Evolutionary conservation across 2,113 vertebrate genomes (phyloP).

Genomic region (Apodemus sylvaticus): DNA sequence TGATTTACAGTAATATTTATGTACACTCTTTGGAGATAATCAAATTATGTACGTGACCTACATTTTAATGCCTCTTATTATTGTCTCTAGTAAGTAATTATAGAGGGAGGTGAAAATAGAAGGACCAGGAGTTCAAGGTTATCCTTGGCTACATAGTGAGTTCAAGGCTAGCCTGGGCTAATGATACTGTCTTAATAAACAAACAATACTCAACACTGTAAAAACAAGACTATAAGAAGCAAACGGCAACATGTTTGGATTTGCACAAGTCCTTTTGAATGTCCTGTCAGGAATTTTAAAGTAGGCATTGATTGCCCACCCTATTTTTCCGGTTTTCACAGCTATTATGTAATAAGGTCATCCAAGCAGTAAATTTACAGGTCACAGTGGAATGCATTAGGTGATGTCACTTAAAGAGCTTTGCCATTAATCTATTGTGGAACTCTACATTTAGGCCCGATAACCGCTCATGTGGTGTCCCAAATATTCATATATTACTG

Average conservation of each 20-base stretch:
- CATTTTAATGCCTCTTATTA: not conserved
- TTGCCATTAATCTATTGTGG: not conserved
- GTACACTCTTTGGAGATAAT: not conserved
- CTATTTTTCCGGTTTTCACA: not conserved
- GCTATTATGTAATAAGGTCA: not conserved
- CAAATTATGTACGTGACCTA: not conserved
- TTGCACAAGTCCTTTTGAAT: slow-evolving; percentile 4
- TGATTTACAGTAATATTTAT: not conserved
- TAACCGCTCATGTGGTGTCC: not conserved
- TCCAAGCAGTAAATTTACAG: not conserved
- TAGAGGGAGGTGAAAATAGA: not conserved
- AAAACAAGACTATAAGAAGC: not conserved
- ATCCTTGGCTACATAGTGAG: not conserved
- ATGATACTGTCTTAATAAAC: not conserved
- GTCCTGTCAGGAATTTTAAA: slow-evolving; percentile 15
- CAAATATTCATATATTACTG: not conserved
- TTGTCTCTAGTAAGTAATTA: not conserved
- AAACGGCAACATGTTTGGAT: not conserved
- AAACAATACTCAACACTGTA: not conserved
- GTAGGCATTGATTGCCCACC: not conserved
- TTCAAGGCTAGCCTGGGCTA: not conserved
- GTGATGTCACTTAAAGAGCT: not conserved
- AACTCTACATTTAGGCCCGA: not conserved
- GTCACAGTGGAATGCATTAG: not conserved
- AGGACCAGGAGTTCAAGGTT: not conserved